Percentiles rank a stretch among this genome's conserved stretches.
phyloP scores from a whole-genome alignment of 2,113 vertebrate species.

The Mola mola region DNA sequence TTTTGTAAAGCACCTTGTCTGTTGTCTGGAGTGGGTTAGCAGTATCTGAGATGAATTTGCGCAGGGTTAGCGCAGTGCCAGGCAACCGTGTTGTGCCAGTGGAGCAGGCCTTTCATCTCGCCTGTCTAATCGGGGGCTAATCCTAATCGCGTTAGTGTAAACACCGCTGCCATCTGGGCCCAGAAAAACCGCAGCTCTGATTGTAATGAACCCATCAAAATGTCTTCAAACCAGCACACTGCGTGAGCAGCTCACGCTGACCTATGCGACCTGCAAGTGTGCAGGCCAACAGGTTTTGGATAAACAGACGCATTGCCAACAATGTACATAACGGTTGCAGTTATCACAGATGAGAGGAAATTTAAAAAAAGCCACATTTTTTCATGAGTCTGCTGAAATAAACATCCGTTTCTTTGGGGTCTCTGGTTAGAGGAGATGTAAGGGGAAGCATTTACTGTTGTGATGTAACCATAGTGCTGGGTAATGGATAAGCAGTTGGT shows the following conservation, averaged over 20 bases:
- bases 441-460: constrained; percentile 8
- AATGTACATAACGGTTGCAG: not conserved
- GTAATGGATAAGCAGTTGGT: constrained; percentile 52
- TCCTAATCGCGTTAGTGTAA: constrained; percentile 78
- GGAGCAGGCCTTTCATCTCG: constrained; percentile 57
- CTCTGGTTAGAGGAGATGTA: constrained; percentile 15
- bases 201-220: constrained; percentile 69
- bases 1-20: not conserved
- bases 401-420: constrained; percentile 22
- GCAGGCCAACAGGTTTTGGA: not conserved
- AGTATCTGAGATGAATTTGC: constrained; percentile 22
- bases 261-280: constrained; percentile 31
- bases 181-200: constrained; percentile 53
- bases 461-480: constrained; percentile 54
- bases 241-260: constrained; percentile 7
- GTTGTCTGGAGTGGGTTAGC: constrained; percentile 13
- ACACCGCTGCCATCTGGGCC: constrained; percentile 73
- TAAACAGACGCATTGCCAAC: not conserved
- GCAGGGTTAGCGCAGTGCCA: constrained; percentile 17
- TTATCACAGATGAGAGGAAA: not conserved
- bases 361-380: not conserved
- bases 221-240: constrained; percentile 37
- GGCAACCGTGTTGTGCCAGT: constrained; percentile 36
- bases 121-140: constrained; percentile 73
- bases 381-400: not conserved